Conservation (phyloP, 2,888 invertebrate genomes). For the Orthosia incerta region DNA sequence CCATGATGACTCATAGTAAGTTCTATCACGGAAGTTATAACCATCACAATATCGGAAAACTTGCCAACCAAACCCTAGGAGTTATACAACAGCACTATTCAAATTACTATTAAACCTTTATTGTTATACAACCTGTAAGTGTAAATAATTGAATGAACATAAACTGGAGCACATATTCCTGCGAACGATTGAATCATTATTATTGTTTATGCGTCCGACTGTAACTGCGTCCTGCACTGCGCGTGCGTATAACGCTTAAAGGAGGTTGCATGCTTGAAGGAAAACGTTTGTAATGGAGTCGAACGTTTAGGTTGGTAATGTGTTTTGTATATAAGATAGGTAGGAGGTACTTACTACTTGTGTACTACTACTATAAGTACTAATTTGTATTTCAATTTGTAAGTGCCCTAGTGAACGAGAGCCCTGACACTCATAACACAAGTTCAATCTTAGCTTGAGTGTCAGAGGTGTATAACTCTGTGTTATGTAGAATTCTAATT, state of each 20-base stretch:
- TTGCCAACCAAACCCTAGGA: background rate
- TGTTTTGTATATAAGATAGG: background rate
- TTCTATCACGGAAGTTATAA: background rate
- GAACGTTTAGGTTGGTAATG: background rate
- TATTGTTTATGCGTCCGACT: constrained; percentile 66
- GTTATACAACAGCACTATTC: background rate
- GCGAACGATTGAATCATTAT: constrained; percentile 69
- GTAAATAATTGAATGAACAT: constrained; percentile 31
- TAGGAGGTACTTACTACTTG: background rate
- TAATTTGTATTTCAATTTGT: background rate
- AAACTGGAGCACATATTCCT: constrained; percentile 60
- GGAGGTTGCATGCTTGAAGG: constrained; percentile 27
- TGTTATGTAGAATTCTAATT: no score
- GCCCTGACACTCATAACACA: no score
- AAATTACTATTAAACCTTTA: constrained; percentile 5
- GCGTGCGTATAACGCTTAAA: constrained; percentile 18
- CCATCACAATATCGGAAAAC: background rate
- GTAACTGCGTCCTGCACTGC: constrained; percentile 60
- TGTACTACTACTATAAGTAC: background rate
- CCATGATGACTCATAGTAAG: background rate
- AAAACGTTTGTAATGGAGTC: constrained; percentile 18
- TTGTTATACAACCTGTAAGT: background rate
- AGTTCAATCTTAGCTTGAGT: no score
- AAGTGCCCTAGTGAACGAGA: no score
- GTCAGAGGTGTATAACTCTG: no score